Percentiles rank a stretch among this genome's conserved stretches.
These are phyloP conservation scores for Crotalus tigris DNA, from an alignment of 2,113 vertebrate species.

Conservation along the genomic window DNA sequence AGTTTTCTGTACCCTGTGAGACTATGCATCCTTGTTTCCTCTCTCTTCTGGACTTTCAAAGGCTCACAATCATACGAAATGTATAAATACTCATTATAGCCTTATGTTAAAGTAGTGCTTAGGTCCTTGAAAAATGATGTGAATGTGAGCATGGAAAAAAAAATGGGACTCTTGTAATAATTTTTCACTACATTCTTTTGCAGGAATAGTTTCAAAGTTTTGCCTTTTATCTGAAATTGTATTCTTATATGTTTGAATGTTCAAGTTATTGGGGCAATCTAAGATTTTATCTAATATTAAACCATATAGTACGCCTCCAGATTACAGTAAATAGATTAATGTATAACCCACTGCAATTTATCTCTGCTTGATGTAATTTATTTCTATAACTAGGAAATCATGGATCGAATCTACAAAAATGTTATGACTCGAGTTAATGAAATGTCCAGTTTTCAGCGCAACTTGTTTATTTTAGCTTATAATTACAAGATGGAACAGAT, in stretches of 20 bases:
- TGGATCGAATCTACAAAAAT: conserved; percentile 96
- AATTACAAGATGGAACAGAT: conserved; percentile 98
- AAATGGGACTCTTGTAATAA: background rate
- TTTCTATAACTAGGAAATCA: conserved; percentile 82
- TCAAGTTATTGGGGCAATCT: background rate
- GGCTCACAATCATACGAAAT: background rate
- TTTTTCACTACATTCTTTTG: background rate
- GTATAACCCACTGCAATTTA: background rate
- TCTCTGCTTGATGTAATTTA: conserved; percentile 23
- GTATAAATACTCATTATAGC: background rate
- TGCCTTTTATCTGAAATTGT: background rate
- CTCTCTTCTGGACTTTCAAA: background rate
- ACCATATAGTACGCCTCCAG: background rate
- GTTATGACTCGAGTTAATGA: conserved; percentile 91
- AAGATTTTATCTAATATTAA: background rate
- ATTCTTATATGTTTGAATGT: no score
- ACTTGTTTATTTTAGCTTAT: conserved; percentile 90
- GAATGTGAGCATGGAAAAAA: background rate
- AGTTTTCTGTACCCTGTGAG: background rate
- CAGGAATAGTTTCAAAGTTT: background rate
- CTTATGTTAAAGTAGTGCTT: background rate
- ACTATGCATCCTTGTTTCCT: background rate
- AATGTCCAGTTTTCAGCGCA: conserved; percentile 85
- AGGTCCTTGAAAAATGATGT: background rate
- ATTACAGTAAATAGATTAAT: background rate